phyloP scores from a whole-genome alignment of 2,888 invertebrate species.

The Oxytorus armatus region DNA sequence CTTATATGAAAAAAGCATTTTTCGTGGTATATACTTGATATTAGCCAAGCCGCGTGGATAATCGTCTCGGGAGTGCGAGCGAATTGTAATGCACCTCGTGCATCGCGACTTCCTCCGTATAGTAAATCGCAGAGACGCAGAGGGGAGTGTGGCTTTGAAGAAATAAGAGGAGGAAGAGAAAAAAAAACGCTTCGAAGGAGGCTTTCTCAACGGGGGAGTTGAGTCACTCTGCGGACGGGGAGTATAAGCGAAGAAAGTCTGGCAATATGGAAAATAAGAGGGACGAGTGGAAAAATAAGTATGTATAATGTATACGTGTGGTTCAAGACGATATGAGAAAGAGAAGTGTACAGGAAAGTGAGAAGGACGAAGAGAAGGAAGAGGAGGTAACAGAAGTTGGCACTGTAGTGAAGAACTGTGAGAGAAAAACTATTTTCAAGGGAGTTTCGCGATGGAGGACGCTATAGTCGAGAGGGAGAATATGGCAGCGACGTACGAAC shows the following conservation, averaged over 20 bases:
- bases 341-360: constrained; percentile 20
- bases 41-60: constrained; percentile 53
- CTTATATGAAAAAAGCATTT: constrained; percentile 44
- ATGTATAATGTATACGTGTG: constrained; percentile 36
- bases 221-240: constrained; percentile 34
- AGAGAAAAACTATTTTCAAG: constrained; percentile 57
- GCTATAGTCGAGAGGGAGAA: constrained; percentile 33
- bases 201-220: constrained; percentile 35
- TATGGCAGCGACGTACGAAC: constrained; percentile 56
- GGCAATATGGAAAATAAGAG: constrained; percentile 74
- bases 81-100: constrained; percentile 52
- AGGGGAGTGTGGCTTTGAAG: constrained; percentile 23
- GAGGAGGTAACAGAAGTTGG: constrained; percentile 23
- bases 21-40: constrained; percentile 25
- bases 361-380: constrained; percentile 5
- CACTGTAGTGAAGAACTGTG: constrained; percentile 40
- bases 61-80: constrained; percentile 38
- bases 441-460: constrained; percentile 42
- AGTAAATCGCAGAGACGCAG: no score
- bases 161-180: constrained; percentile 43
- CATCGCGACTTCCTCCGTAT: constrained; percentile 9
- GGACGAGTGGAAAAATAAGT: constrained; percentile 48
- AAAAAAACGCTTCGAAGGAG: constrained; percentile 52
- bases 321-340: constrained; percentile 32
- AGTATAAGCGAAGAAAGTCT: constrained; percentile 72